Evolutionary conservation across 2,888 invertebrate species (phyloP), one percentile per base, ranked within the genome.

Genomic region (Brachypterus glaber): DNA sequence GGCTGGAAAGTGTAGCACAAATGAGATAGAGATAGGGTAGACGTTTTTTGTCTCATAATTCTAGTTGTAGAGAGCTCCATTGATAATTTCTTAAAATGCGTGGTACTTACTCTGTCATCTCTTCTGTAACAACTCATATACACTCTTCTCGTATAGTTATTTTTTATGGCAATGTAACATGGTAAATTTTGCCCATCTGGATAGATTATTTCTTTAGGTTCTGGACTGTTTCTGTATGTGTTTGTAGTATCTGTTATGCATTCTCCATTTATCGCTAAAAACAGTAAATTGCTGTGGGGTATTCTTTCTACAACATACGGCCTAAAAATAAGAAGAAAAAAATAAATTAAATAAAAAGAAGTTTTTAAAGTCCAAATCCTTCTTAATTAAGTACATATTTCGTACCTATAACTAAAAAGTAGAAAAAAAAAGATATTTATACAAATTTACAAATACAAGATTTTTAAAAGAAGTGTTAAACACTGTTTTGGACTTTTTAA

Each of bases 271-370:
- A 86, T 76, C 12, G 85, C 83, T 30, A 89, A 67, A 53, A 89
- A 68, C 40, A 88, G 61, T 67, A 89, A 73, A 59, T 88, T 89
- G 35, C 82, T 87, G 48, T 76, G 74, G 41, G 81, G 79, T 40
- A 89, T 83, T 27, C 77, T 72, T 48, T 82, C 76, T 2, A 79
- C 79, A 46, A 82, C 77, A 63, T 82, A 87, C 14, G 82, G 79
- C 55, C 79, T 67, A 39, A 43, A 58, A 55, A 34, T 36, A 17
- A 30, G 35, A 24, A 37, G n/a, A 30, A 30, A 8, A 17, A 4
- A 35, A n/a, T 29, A 4, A 13, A 26, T 18, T 2, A 15, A 3
- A 35, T 14, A 40, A 27, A 15, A 7, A 30, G 26, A 33, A 8
- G 5, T 3, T 33, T 21, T 25, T n/a, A n/a, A n/a, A n/a, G n/a